Base-by-base conservation (phyloP, 2,888 invertebrate species). In the Erebia aethiops region DNA sequence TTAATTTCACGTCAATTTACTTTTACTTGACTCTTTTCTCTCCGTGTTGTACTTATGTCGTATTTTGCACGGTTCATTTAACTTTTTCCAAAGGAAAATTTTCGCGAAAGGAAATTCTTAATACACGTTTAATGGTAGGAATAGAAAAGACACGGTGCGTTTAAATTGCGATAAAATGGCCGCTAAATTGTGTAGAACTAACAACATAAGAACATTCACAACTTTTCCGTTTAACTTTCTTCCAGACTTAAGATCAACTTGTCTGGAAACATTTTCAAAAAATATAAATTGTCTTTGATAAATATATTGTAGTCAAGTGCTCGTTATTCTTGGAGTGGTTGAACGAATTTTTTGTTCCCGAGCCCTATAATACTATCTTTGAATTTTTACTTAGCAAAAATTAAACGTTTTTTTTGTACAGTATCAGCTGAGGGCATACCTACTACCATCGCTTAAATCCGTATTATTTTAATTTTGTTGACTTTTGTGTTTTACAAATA, bases 81-180 rank as follows among this genome's bases (percentile, higher is more conserved):
- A 66, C 66, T 66, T 66, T 56, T 26, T 21, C 21, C 46, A 41
- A 64, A 43, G n/a, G 14, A 1, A 14, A 57, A 43, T 54, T 54
- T 66, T 46, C 56, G 21, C 61, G 61, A 61, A 61, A 62, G 21
- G 56, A 66, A 66, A 66, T 54, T 56, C 65, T 65, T 65, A 65
- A 65, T 54, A 65, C 65, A 13, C 56, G 65, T 66, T 41, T 66
- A 56, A 66, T 66, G 66, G 66, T 10, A 10, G 66, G 56, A 5
- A 46, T 18, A 54, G 46, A 56, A 46, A 57, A 18, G 64, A 52
- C 65, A 13, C 41, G 13, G 21, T 21, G 56, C 16, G 56, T 56
- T 66, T 57, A 66, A 66, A 66, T 56, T 66, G 56, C n/a, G 54
- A 57, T 57, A 57, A 57, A 66, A 66, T 46, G 41, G 43, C 21